A percentile compares a stretch with the other conserved stretches of the same genome.
These are phyloP conservation scores for Chaenogobius annularis DNA, from an alignment of 2,113 vertebrate genomes.

Conservation along the genomic window DNA sequence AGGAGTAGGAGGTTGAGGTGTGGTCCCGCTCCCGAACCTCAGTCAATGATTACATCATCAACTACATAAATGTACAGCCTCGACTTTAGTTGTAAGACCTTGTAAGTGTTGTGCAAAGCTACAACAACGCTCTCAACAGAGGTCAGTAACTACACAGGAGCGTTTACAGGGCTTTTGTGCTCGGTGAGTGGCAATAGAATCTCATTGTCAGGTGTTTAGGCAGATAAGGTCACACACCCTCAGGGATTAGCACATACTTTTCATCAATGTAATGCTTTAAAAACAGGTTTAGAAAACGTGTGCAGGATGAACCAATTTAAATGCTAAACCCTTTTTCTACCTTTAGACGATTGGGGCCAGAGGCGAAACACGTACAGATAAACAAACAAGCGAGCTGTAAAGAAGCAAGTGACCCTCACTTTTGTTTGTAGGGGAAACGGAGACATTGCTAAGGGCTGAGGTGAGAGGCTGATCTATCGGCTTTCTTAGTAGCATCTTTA, in stretches of 20 bases:
- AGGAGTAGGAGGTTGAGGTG: no score
- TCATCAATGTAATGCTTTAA: conserved; percentile 75
- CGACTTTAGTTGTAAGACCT: conserved; percentile 4
- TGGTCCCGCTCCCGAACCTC: no score
- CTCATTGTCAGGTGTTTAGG: conserved; percentile 76
- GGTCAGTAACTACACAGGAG: conserved; percentile 51
- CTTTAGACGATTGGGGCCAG: conserved; percentile 66
- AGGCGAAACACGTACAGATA: conserved; percentile 77
- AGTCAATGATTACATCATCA: no score
- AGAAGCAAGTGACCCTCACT: conserved; percentile 81
- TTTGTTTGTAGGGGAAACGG: conserved; percentile 79
- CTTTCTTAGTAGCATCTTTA: conserved; percentile 21
- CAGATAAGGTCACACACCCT: conserved; percentile 70
- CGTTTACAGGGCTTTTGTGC: conserved; percentile 49
- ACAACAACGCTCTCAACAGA: conserved; percentile 27
- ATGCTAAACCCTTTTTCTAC: conserved; percentile 74
- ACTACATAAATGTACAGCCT: background rate
- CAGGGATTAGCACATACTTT: conserved; percentile 69
- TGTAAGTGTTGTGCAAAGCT: conserved; percentile 40
- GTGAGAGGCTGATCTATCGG: conserved; percentile 77
- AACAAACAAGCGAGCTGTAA: conserved; percentile 79
- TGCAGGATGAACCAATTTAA: conserved; percentile 75
- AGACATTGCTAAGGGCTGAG: conserved; percentile 74
- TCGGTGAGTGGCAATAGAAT: conserved; percentile 53
- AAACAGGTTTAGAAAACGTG: conserved; percentile 71